These are phyloP conservation scores for Bellardia bayeri DNA, from an alignment of 2,888 invertebrate species.

Conservation along the genomic window DNA sequence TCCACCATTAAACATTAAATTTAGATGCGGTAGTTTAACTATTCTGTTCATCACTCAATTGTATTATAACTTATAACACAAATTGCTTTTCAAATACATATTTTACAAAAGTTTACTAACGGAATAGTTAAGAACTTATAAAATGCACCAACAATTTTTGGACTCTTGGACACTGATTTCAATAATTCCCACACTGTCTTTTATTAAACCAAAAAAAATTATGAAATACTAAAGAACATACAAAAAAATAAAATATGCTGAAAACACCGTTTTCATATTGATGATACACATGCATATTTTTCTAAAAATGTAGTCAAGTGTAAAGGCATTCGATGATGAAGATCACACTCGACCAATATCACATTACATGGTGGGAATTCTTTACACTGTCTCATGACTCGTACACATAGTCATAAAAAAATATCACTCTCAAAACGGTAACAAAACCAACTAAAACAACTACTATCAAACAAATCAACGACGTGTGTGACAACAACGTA, in stretches of 20 bases:
- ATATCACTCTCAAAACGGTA: conserved; percentile 59
- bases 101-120: conserved; percentile 15
- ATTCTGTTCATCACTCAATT: no score
- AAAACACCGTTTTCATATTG: conserved; percentile 43
- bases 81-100: no score
- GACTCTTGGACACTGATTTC: conserved; percentile 47
- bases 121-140: neutral
- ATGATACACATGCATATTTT: conserved; percentile 42
- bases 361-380: conserved; percentile 79
- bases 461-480: conserved; percentile 10
- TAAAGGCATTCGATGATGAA: conserved; percentile 79
- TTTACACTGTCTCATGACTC: conserved; percentile 72
- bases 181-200: conserved; percentile 65
- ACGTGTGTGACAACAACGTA: conserved; percentile 50
- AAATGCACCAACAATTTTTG: neutral
- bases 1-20: no score
- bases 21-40: no score
- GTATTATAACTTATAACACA: no score
- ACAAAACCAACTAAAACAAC: conserved; percentile 20
- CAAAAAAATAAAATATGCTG: conserved; percentile 9
- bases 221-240: neutral
- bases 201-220: conserved; percentile 17
- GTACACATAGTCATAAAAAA: conserved; percentile 13
- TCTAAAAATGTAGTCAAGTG: conserved; percentile 79
- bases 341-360: conserved; percentile 76